A percentile compares a stretch with the other conserved stretches of the same genome.
phyloP scores from a whole-genome alignment of 1,140 invertebrate species.

The Ctenoplectra terminalis region DNA sequence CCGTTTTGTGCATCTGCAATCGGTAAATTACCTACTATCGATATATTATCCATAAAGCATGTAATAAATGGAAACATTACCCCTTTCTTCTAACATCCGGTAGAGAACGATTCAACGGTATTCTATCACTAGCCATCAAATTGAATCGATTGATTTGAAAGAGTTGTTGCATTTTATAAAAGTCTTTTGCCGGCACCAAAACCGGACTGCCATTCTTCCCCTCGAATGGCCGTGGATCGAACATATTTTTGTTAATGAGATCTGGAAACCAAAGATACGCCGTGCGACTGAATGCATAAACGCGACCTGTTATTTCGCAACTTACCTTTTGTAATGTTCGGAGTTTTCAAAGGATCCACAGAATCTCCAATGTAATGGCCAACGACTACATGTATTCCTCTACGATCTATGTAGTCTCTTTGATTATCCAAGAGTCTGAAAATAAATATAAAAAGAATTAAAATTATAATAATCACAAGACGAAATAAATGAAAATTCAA shows the following conservation, averaged over 20 bases:
- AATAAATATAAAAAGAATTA: conserved; percentile 50
- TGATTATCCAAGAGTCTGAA: conserved; percentile 82
- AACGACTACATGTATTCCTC: conserved; percentile 90
- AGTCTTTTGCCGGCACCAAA: conserved; percentile 89
- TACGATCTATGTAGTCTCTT: conserved; percentile 88
- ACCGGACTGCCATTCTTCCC: conserved; percentile 93
- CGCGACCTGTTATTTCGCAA: not conserved
- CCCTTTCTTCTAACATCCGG: conserved; percentile 93
- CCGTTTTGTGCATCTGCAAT: conserved; percentile 84
- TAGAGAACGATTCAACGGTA: conserved; percentile 93
- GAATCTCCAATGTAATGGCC: conserved; percentile 92
- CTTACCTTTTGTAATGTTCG: conserved; percentile 88
- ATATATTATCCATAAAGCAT: not conserved
- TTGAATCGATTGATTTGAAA: conserved; percentile 96
- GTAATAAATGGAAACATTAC: conserved; percentile 74
- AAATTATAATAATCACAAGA: not conserved
- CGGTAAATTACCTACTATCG: not conserved
- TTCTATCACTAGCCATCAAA: conserved; percentile 94
- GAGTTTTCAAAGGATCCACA: conserved; percentile 82
- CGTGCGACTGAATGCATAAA: not conserved
- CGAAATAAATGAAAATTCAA: no score
- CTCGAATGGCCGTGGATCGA: conserved; percentile 88
- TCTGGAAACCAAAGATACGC: conserved; percentile 84
- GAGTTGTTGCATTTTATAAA: conserved; percentile 89
- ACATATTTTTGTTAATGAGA: conserved; percentile 92